A percentile compares a stretch with the other conserved stretches of the same genome.
Conservation (phyloP, 2,797 vertebrate species). For the Halcyon badia region DNA sequence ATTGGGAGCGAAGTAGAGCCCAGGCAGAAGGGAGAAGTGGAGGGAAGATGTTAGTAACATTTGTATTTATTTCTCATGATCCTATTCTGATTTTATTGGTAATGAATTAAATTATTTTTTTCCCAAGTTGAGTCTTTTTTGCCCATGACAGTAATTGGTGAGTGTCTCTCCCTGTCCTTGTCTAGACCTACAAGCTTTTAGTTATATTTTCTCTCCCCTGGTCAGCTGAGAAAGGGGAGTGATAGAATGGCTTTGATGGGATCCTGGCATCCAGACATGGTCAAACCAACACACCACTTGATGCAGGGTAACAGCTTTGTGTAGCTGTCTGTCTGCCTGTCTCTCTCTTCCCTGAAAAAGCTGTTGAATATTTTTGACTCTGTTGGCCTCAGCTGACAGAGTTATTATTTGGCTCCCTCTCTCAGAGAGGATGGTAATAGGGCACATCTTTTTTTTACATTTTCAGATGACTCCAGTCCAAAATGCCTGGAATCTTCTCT, state of each 20-base stretch:
- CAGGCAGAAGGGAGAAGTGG: background rate
- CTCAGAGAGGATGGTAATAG: background rate
- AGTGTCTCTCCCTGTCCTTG: background rate
- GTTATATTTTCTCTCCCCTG: background rate
- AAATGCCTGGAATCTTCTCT: background rate
- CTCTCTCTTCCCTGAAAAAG: background rate
- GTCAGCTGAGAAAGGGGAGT: background rate
- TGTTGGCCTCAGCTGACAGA: background rate
- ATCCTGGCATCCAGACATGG: background rate
- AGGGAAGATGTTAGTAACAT: background rate
- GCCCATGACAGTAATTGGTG: background rate
- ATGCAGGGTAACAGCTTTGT: background rate
- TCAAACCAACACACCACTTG: background rate
- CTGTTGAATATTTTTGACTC: background rate
- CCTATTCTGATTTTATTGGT: background rate
- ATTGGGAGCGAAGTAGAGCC: background rate
- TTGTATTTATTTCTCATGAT: background rate
- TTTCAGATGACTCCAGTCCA: background rate
- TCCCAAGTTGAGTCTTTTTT: background rate
- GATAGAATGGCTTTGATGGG: background rate
- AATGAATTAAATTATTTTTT: background rate
- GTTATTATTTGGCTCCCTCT: background rate
- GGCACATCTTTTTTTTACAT: background rate
- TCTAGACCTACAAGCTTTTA: fast-evolving
- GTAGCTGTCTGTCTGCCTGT: background rate